Evolutionary conservation across 2,113 vertebrate genomes (phyloP).

Genomic region (Pungitius pungitius): DNA sequence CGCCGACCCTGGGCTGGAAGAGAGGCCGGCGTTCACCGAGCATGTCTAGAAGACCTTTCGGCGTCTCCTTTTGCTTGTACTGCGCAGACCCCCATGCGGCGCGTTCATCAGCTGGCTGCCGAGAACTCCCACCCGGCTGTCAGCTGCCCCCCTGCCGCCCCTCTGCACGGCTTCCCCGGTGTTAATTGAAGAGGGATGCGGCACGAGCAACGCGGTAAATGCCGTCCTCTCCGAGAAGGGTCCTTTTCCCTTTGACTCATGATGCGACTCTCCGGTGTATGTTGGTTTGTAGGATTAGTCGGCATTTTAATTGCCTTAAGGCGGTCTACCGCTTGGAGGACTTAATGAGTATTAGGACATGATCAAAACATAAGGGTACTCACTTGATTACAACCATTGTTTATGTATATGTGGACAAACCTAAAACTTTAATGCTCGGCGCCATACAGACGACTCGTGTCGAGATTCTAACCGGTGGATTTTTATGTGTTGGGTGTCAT

Average conservation of each 20-base stretch:
- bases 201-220: slow-evolving; percentile 46
- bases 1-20: slow-evolving; percentile 16
- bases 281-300: slow-evolving; percentile 68
- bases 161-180: slow-evolving; percentile 50
- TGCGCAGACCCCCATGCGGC: slow-evolving; percentile 16
- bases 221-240: slow-evolving; percentile 25
- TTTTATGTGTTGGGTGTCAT: slow-evolving; percentile 9
- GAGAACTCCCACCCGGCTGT: slow-evolving; percentile 32
- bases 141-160: slow-evolving; percentile 30
- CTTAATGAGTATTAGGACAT: slow-evolving; percentile 29
- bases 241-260: slow-evolving; percentile 39
- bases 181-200: slow-evolving; percentile 74
- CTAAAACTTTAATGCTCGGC: slow-evolving; percentile 19
- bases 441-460: slow-evolving; percentile 7
- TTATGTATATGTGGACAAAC: slow-evolving; percentile 43
- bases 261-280: slow-evolving; percentile 61
- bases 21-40: slow-evolving; percentile 26
- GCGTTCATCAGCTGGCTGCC: slow-evolving; percentile 59
- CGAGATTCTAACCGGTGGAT: slow-evolving; percentile 28
- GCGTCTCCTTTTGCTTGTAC: slow-evolving; percentile 45
- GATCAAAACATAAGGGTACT: slow-evolving; percentile 43
- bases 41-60: slow-evolving; percentile 59
- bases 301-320: slow-evolving; percentile 45
- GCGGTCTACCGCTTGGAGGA: slow-evolving; percentile 11
- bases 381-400: too few relatives aligned